Evolutionary conservation across 2,888 invertebrate species (phyloP).

Genomic region (Clivina fossor): DNA sequence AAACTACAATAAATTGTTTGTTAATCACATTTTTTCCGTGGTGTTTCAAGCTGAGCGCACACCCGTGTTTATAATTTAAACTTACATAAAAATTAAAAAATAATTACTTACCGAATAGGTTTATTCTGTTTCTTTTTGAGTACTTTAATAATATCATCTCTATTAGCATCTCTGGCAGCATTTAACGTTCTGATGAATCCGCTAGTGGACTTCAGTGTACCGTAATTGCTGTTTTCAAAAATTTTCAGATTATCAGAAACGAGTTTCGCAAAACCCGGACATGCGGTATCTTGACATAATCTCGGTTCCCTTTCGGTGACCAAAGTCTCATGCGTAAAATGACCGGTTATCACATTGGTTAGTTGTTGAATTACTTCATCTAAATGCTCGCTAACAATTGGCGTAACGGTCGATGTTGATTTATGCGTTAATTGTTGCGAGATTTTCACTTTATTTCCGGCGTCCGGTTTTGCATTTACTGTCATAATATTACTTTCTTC

Average conservation of each 20-base stretch:
- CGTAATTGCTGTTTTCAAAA: slow-evolving; percentile 62
- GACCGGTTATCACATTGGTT: slow-evolving; percentile 36
- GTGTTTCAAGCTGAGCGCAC: neutral
- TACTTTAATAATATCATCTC: slow-evolving; percentile 61
- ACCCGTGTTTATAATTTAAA: too few species aligned
- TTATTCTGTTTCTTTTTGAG: slow-evolving; percentile 61
- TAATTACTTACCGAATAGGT: slow-evolving; percentile 55
- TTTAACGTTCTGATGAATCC: slow-evolving; percentile 66
- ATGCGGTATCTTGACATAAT: slow-evolving; percentile 37
- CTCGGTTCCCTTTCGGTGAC: slow-evolving; percentile 43
- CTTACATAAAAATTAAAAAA: neutral
- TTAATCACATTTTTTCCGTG: neutral
- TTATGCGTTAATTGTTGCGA: slow-evolving; percentile 51
- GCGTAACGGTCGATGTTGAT: slow-evolving; percentile 24
- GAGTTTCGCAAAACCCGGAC: slow-evolving; percentile 49
- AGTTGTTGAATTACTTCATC: slow-evolving; percentile 47
- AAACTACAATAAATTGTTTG: slow-evolving; percentile 51
- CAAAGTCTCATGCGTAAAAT: slow-evolving; percentile 45
- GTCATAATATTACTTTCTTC: slow-evolving; percentile 56
- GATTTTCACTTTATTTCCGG: slow-evolving; percentile 55
- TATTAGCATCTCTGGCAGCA: slow-evolving; percentile 60
- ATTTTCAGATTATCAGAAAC: slow-evolving; percentile 58
- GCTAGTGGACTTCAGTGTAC: slow-evolving; percentile 64
- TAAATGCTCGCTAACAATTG: slow-evolving; percentile 38
- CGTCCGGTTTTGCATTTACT: slow-evolving; percentile 54